phyloP scores from a whole-genome alignment of 2,797 vertebrate genomes.

The Typhlichthys eigenmanni region DNA sequence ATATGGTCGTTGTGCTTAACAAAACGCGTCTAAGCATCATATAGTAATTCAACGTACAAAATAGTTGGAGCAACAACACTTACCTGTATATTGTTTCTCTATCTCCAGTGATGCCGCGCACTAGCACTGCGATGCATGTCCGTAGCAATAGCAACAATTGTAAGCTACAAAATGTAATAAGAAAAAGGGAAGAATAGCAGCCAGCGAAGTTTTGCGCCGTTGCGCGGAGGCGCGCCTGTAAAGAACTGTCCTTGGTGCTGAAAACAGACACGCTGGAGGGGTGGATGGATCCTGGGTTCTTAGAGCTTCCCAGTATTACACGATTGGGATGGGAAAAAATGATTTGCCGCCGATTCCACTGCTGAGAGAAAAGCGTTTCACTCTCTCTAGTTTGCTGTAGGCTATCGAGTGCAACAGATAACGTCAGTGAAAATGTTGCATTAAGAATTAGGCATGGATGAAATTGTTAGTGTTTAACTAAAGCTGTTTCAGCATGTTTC shows the following conservation, averaged over 20 bases:
- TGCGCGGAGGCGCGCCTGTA: conserved; percentile 38
- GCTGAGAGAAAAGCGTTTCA: conserved; percentile 1
- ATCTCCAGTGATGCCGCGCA: conserved; percentile 49
- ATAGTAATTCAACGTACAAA: background rate
- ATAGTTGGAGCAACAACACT: conserved; percentile 23
- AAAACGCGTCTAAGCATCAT: background rate
- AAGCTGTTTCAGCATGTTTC: too few species aligned
- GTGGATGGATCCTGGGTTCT: conserved; percentile 23
- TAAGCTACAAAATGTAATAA: conserved; percentile 5
- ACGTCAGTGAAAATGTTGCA: background rate
- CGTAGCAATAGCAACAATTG: conserved; percentile 17
- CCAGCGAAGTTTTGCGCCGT: conserved; percentile 56
- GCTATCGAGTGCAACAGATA: conserved; percentile 4
- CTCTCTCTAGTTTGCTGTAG: conserved; percentile 1
- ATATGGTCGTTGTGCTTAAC: too few species aligned
- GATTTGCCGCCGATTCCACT: conserved; percentile 23
- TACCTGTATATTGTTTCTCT: conserved; percentile 61
- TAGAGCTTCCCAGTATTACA: background rate
- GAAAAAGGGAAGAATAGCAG: conserved; percentile 10
- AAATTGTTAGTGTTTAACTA: too few species aligned
- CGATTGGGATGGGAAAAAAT: conserved; percentile 12
- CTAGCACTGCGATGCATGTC: conserved; percentile 40
- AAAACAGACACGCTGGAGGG: conserved; percentile 25
- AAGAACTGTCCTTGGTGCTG: conserved; percentile 77
- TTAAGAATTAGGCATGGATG: too few species aligned